Evolutionary conservation across 2,113 vertebrate species (phyloP).

Genomic region (Micromys minutus): DNA sequence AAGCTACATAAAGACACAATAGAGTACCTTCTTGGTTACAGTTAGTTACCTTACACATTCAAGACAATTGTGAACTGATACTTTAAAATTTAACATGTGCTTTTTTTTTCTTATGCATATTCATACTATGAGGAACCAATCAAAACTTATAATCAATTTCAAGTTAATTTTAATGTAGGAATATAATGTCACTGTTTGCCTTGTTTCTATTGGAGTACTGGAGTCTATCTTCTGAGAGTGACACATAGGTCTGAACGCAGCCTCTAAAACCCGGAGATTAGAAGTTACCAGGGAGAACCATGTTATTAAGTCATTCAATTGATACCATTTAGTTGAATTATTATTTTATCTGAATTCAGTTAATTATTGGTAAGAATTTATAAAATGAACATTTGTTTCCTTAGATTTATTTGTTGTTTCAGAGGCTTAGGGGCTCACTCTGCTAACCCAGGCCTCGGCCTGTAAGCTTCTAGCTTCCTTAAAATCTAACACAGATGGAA

Average conservation of each 20-base stretch:
- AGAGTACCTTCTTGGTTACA: background rate
- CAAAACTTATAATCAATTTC: background rate
- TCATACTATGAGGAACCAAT: background rate
- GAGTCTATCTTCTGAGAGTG: background rate
- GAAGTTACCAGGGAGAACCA: background rate
- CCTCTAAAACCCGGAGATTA: background rate
- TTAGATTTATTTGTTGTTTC: no score
- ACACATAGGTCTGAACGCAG: accelerated
- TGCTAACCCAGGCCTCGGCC: no score
- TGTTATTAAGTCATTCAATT: background rate
- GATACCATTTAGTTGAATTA: background rate
- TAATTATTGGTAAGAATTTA: background rate
- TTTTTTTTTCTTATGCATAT: background rate
- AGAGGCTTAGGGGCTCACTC: no score
- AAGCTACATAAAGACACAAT: background rate
- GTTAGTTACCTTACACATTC: background rate
- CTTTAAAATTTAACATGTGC: background rate
- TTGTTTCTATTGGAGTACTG: background rate
- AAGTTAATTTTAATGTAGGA: background rate
- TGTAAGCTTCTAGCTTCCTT: no score
- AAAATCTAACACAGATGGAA: no score
- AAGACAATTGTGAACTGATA: background rate
- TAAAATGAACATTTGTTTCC: background rate
- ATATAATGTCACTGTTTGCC: background rate
- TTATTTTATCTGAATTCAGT: background rate